Base-by-base conservation (phyloP, 2,888 invertebrate species). In the Baccha elongata region DNA sequence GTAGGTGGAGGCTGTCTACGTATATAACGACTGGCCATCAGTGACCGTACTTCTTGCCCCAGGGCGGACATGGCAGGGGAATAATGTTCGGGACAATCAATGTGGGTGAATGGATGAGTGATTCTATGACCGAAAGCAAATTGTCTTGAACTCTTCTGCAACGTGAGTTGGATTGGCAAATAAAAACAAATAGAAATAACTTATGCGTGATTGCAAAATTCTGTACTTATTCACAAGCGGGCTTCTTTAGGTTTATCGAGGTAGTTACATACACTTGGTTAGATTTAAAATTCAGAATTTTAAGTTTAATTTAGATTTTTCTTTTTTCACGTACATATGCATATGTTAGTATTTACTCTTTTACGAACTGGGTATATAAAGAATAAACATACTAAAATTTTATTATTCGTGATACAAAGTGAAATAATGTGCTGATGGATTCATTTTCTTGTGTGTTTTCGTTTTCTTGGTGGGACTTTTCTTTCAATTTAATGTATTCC, bases 21-120 rank as follows among this genome's bases (percentile, higher is more conserved):
- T 19, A n/a, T 15, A 11, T 2, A 15, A 11, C 17, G 11, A 44
- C n/a, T 60, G 60, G 37, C 17, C 52, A 42, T 29, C 35, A 40
- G 11, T 23, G 23, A 37, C 15, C 3, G 10, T n/a, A 8, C 58
- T 23, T 23, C 21, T 4, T 37, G 6, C 19, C 5, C 29, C 10
- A 13, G n/a, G n/a, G 23, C 13, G 5, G 7, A 1, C 6, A 29
- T 10, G 17, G 1, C 35, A 17, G 23, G 15, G n/a, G 53, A 48
- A 26, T n/a, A n/a, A 21, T n/a, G 55, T 44, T 40, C 23, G 13
- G 48, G 32, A 58, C 53, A 58, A 40, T 73, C 58, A 52, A 71
- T 67, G 81, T 81, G 81, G 75, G 81, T 75, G 69, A 69, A 23
- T 64, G 71, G 69, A 74, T 75, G 71, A 72, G 75, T 81, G 81